Evolutionary conservation across 1,140 invertebrate genomes (phyloP).

Genomic region (Nasonia giraulti): DNA sequence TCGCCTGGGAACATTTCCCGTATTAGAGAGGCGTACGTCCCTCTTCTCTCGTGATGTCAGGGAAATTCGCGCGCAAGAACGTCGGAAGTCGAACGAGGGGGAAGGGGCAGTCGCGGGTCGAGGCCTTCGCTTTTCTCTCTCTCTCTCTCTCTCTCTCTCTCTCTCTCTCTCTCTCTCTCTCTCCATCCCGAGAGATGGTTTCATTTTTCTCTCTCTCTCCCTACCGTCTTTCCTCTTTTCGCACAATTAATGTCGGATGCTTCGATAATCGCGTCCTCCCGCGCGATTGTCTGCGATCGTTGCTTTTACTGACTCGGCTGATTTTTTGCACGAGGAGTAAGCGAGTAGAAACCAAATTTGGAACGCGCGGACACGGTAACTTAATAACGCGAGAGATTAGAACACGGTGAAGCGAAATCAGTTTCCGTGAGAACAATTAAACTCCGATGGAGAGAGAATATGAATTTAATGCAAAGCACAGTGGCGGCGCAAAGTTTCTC

Average conservation of each 20-base stretch:
- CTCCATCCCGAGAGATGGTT: conserved; percentile 27
- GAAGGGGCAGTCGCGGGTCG: conserved; percentile 55
- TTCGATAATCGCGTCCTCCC: not conserved
- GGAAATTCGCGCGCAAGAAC: conserved; percentile 58
- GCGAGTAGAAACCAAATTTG: not conserved
- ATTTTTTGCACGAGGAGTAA: not conserved
- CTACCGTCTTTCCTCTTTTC: conserved; percentile 22
- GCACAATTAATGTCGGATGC: conserved; percentile 42
- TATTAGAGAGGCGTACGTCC: conserved; percentile 63
- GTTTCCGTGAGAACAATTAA: not conserved
- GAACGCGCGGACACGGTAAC: not conserved
- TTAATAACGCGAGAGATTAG: not conserved
- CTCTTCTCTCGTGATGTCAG: conserved; percentile 55
- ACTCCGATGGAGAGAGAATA: not conserved
- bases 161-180: not conserved
- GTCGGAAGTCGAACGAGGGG: not conserved
- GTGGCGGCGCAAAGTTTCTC: not conserved
- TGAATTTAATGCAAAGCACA: not conserved
- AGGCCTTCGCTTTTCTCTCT: conserved; percentile 50
- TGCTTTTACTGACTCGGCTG: not conserved
- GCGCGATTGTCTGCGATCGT: not conserved
- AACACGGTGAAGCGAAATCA: not conserved
- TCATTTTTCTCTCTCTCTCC: conserved; percentile 20
- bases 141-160: not conserved
- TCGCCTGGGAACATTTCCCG: conserved; percentile 70